A percentile compares a stretch with the other conserved stretches of the same genome.
These are phyloP conservation scores for Yoshiicerus persimilis DNA, from an alignment of 1,140 invertebrate species.

Conservation along the genomic window DNA sequence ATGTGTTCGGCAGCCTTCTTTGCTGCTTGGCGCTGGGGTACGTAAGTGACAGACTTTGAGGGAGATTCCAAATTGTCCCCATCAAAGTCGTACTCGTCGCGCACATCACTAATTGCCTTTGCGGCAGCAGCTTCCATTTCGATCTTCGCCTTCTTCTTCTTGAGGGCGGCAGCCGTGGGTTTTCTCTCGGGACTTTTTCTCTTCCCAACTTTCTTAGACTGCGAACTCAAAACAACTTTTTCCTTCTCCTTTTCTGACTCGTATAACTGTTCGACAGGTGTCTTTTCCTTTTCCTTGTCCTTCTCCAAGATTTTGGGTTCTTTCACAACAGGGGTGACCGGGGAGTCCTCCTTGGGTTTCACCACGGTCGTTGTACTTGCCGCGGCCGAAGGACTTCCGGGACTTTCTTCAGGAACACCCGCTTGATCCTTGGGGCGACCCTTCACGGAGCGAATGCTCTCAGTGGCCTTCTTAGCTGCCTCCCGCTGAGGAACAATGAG, in stretches of 20 bases:
- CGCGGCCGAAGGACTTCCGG: background rate
- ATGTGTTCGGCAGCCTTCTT: conserved; percentile 88
- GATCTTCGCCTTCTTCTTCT: conserved; percentile 45
- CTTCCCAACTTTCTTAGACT: background rate
- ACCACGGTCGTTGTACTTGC: background rate
- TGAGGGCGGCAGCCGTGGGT: background rate
- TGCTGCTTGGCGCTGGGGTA: conserved; percentile 84
- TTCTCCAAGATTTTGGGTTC: background rate
- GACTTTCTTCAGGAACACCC: background rate
- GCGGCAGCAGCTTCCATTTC: conserved; percentile 25
- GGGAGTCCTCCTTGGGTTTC: conserved; percentile 4
- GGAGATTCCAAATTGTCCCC: conserved; percentile 60
- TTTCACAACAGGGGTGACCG: background rate
- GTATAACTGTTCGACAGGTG: background rate
- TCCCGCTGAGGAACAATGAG: conserved; percentile 87
- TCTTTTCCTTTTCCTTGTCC: conserved; percentile 17
- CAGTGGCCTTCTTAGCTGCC: conserved; percentile 85
- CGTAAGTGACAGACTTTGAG: conserved; percentile 75
- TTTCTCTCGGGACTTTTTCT: conserved; percentile 34
- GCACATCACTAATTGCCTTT: conserved; percentile 42
- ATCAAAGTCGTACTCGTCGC: conserved; percentile 65
- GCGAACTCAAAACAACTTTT: background rate
- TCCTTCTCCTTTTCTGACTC: background rate
- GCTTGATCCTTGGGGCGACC: background rate
- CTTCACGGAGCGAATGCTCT: conserved; percentile 67